A percentile compares a stretch with the other conserved stretches of the same genome.
Conservation (phyloP, 2,113 vertebrate genomes). For the Odocoileus hemionus region DNA sequence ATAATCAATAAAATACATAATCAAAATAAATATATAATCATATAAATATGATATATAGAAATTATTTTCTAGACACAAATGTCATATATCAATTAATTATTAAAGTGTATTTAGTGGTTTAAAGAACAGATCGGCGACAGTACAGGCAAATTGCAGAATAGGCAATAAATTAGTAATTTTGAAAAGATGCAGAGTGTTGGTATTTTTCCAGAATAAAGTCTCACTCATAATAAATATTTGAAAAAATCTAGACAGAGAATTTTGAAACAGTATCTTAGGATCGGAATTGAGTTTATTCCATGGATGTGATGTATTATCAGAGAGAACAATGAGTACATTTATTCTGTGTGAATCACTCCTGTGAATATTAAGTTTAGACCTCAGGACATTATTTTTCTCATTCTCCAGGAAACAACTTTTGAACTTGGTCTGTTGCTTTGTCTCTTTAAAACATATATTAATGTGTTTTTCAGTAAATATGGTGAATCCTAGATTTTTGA, state of each 20-base stretch:
- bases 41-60: not conserved
- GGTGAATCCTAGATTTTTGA: conserved; percentile 6
- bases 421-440: not conserved
- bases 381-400: not conserved
- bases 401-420: not conserved
- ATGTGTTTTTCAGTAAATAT: not conserved
- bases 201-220: not conserved
- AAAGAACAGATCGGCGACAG: not conserved
- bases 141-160: not conserved
- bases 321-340: not conserved
- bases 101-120: not conserved
- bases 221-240: not conserved
- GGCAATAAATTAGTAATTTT: not conserved
- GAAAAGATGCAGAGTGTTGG: not conserved
- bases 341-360: not conserved
- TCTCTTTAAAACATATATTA: not conserved
- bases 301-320: not conserved
- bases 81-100: not conserved
- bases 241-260: not conserved
- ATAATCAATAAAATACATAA: not conserved
- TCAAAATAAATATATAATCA: not conserved
- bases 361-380: not conserved
- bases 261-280: not conserved
- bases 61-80: not conserved
- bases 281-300: not conserved